Percentiles rank a stretch among this genome's conserved stretches.
Evolutionary conservation across 2,888 invertebrate species (phyloP).

Genomic region (Drosophila ezoana): DNA sequence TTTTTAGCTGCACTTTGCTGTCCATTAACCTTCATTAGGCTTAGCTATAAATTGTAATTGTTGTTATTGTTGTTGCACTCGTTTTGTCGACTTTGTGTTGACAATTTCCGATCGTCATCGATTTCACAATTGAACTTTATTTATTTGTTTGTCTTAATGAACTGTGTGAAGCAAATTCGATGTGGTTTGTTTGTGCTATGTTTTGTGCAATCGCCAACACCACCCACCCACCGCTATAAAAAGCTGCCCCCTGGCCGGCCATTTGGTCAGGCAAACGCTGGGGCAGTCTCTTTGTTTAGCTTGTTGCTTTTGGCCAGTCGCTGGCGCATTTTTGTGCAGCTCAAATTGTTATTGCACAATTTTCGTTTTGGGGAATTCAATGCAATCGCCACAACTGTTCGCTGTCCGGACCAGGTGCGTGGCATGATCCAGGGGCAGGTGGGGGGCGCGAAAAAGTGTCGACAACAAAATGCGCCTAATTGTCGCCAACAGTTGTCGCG

Average conservation of each 20-base stretch:
- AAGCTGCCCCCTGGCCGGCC: constrained; percentile 21
- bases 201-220: constrained; percentile 41
- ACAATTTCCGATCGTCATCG: constrained; percentile 61
- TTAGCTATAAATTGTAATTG: constrained; percentile 37
- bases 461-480: constrained; percentile 77
- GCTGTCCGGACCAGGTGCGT: constrained; percentile 7
- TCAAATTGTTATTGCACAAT: constrained; percentile 84
- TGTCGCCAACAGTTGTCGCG: constrained; percentile 69
- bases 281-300: constrained; percentile 49
- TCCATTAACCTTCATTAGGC: constrained; percentile 80
- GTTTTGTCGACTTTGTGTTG: constrained; percentile 48
- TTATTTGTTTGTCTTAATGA: constrained; percentile 73
- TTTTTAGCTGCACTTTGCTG: constrained; percentile 51
- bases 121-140: constrained; percentile 77
- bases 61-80: constrained; percentile 37
- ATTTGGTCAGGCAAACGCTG: constrained; percentile 32
- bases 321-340: constrained; percentile 79
- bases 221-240: constrained; percentile 43
- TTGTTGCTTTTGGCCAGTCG: constrained; percentile 57
- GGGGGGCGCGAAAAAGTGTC: constrained; percentile 46
- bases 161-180: constrained; percentile 69
- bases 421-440: not conserved
- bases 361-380: constrained; percentile 59
- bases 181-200: constrained; percentile 12
- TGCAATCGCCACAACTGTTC: constrained; percentile 57